These are phyloP conservation scores for Drosophila pectinifera DNA, from an alignment of 1,140 invertebrate species.

Conservation along the genomic window DNA sequence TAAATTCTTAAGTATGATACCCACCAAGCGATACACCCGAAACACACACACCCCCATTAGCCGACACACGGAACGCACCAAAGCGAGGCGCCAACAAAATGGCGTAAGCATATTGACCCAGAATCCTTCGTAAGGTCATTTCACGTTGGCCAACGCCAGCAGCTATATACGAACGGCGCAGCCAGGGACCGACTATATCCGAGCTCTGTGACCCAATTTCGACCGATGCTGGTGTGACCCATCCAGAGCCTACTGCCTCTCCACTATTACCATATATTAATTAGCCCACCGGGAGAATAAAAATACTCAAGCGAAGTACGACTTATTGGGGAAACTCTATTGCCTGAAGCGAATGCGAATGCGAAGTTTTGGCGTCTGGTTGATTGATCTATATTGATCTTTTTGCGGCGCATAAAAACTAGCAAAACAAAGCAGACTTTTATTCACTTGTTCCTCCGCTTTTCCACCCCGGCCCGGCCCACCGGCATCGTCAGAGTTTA, in stretches of 20 bases:
- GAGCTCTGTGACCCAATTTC: slow-evolving; percentile 65
- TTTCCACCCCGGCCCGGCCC: not conserved
- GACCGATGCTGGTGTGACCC: slow-evolving; percentile 52
- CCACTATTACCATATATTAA: slow-evolving; percentile 49
- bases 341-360: slow-evolving; percentile 4
- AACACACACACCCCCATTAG: slow-evolving; percentile 8
- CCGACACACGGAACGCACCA: slow-evolving; percentile 22
- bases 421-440: slow-evolving; percentile 33
- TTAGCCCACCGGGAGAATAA: slow-evolving; percentile 13
- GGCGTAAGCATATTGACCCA: slow-evolving; percentile 78
- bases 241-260: slow-evolving; percentile 11
- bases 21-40: slow-evolving; percentile 14
- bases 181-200: slow-evolving; percentile 19
- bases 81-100: slow-evolving; percentile 54
- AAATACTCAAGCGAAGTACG: slow-evolving; percentile 21
- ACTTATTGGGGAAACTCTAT: not conserved
- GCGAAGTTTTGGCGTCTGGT: slow-evolving; percentile 20
- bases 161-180: slow-evolving; percentile 7
- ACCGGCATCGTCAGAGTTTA: slow-evolving; percentile 64
- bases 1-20: slow-evolving; percentile 45
- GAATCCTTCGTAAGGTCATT: slow-evolving; percentile 81
- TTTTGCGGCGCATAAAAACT: slow-evolving; percentile 58
- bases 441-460: not conserved
- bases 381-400: slow-evolving; percentile 49
- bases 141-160: slow-evolving; percentile 21